Evolutionary conservation across 92 coral and sea anemone genomes (phyloP), one percentile per base, ranked within the genome.

Genomic region (Actinernus sp.): DNA sequence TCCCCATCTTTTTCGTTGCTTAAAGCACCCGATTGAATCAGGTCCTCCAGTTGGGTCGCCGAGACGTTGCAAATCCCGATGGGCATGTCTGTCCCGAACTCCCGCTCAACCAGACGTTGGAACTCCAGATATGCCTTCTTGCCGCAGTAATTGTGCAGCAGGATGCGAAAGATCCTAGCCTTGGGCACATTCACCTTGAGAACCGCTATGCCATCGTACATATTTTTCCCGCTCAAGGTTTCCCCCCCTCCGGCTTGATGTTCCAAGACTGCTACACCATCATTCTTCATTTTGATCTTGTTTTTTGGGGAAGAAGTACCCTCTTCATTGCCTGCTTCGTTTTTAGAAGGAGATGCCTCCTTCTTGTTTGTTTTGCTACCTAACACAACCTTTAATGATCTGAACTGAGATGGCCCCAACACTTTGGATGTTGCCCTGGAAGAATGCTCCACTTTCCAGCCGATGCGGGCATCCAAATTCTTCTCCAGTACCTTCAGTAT

Each of bases 371-470:
- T 20, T 17, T 12, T 31, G 56, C 19, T 8, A 55, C 12, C 69
- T 70, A 28, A 20, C 25, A 2, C 65, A 54, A 39, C 2, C 44
- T 70, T 30, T 4, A 57, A 58, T 18, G 57, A 16, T 76, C 10
- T 26, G 26, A 53, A 65, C 36, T 30, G 71, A 8, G 54, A 55
- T 22, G 74, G 39, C 30, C 73, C 30, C 25, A 20, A 16, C 26
- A 14, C 31, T 20, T 61, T 45, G 30, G 26, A 30, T 49, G 73
- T 36, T 36, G 41, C 48, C 26, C 84, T 54, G 23, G 81, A 34
- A 12, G 55, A 45, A 25, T 73, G 86, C 62, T 79, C 86, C 33
- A 79, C 86, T 26, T 79, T 79, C 86, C 86, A 79, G 51, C 86
- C 86, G 20, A 79, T 73, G n/a, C 54, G 72, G 16, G 65, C 83